These are phyloP conservation scores for Tapera naevia DNA, from an alignment of 2,797 vertebrate species.

Conservation along the genomic window DNA sequence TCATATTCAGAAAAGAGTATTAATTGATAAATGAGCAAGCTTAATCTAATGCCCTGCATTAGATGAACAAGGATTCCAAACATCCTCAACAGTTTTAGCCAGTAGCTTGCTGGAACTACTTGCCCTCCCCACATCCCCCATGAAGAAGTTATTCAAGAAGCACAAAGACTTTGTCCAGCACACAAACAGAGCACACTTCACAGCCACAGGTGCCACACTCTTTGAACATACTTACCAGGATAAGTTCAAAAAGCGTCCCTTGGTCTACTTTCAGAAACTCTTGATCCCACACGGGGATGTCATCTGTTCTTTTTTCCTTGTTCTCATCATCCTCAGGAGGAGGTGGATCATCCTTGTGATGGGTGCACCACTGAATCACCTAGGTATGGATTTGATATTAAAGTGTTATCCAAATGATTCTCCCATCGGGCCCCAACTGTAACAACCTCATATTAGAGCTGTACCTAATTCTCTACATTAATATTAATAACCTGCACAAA, in stretches of 20 bases:
- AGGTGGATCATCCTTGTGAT: conserved; percentile 99
- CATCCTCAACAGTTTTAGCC: background rate
- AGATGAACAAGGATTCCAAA: background rate
- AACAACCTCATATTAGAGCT: background rate
- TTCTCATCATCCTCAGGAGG: conserved; percentile 98
- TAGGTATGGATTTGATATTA: conserved; percentile 59
- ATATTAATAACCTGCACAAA: background rate
- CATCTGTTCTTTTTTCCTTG: conserved; percentile 98
- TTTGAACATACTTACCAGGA: conserved; percentile 83
- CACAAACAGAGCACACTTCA: background rate
- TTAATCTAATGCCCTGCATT: background rate
- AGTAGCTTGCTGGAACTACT: background rate
- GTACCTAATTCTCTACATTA: background rate
- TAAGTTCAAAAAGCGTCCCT: conserved; percentile 97
- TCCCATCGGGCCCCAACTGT: background rate
- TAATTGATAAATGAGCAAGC: background rate
- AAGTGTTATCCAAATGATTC: background rate
- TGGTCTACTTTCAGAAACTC: conserved; percentile 99
- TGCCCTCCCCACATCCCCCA: background rate
- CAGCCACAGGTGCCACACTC: background rate
- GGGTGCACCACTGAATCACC: conserved; percentile 99
- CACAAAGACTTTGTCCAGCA: background rate
- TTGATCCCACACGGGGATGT: conserved; percentile 99
- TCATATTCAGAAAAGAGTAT: background rate
- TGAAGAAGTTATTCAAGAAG: background rate